Evolutionary conservation across 1,140 invertebrate species (phyloP).

Genomic region (Lepidurus apus): DNA sequence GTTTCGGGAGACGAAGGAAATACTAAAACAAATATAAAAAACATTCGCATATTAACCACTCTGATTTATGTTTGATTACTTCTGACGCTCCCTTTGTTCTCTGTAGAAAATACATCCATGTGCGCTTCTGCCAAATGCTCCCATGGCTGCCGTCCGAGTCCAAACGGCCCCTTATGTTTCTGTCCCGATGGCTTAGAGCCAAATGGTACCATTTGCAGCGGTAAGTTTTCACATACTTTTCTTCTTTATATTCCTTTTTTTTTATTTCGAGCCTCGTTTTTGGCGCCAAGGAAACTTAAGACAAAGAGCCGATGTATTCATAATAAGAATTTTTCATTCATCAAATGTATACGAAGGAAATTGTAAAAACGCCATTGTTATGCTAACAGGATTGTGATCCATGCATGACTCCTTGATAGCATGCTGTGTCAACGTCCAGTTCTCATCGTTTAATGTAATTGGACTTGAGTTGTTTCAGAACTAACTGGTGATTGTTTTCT

Average conservation of each 20-base stretch:
- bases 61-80: slow-evolving; percentile 27
- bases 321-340: neutral
- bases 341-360: neutral
- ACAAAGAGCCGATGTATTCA: too few species aligned
- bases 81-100: slow-evolving; percentile 36
- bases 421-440: slow-evolving; percentile 7
- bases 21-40: slow-evolving; percentile 11
- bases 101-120: slow-evolving; percentile 50
- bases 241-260: neutral
- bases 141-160: slow-evolving; percentile 59
- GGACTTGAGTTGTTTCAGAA: slow-evolving; percentile 19
- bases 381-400: neutral
- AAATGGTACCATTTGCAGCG: slow-evolving; percentile 56
- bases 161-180: slow-evolving; percentile 63
- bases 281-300: neutral
- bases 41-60: slow-evolving; percentile 28
- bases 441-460: neutral
- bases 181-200: slow-evolving; percentile 65
- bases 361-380: neutral
- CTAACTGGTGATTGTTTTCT: slow-evolving; percentile 10
- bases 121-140: slow-evolving; percentile 57
- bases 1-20: slow-evolving; percentile 33
- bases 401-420: slow-evolving; percentile 18
- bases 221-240: slow-evolving; percentile 44
- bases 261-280: neutral